phyloP scores from a whole-genome alignment of 37 sponge, comb jelly and placozoan genomes.

The Ianthella basta region DNA sequence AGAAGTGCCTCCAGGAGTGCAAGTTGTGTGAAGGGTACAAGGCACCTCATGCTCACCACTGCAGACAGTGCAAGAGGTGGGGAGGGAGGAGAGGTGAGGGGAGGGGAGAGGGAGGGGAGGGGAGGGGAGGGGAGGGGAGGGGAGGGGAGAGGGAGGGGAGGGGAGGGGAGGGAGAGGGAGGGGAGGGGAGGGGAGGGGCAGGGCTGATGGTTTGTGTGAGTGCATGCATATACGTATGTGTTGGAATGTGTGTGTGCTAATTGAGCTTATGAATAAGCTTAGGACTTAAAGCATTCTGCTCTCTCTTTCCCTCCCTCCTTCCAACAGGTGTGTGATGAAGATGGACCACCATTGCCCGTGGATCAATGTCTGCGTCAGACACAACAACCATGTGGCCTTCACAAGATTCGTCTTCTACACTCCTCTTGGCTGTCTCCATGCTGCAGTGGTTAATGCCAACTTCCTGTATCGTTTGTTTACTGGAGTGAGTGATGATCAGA shows the following conservation, averaged over 20 bases:
- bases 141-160: background rate
- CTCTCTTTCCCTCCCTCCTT: background rate
- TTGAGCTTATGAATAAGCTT: too few species aligned
- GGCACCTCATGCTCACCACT: slow-evolving; percentile 87
- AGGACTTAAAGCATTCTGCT: too few species aligned
- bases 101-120: background rate
- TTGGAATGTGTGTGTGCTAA: background rate
- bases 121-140: background rate
- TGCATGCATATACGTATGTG: background rate
- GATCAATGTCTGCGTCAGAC: slow-evolving; percentile 91
- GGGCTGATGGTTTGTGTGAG: background rate
- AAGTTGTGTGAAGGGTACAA: background rate
- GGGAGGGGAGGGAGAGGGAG: background rate
- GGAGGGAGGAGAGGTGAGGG: background rate
- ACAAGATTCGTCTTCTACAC: slow-evolving; percentile 73
- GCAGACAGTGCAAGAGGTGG: background rate
- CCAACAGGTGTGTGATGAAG: slow-evolving; percentile 78
- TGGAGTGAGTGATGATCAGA: slow-evolving; percentile 62
- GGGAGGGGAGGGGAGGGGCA: background rate
- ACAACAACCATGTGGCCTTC: slow-evolving; percentile 79
- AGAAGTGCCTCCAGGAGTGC: slow-evolving; percentile 76
- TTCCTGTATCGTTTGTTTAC: slow-evolving; percentile 72
- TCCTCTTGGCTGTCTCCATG: slow-evolving; percentile 80
- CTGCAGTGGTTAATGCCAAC: slow-evolving; percentile 59
- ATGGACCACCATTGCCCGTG: slow-evolving; percentile 98